Base-by-base conservation (phyloP, 2,113 vertebrate genomes). In the Parus major region DNA sequence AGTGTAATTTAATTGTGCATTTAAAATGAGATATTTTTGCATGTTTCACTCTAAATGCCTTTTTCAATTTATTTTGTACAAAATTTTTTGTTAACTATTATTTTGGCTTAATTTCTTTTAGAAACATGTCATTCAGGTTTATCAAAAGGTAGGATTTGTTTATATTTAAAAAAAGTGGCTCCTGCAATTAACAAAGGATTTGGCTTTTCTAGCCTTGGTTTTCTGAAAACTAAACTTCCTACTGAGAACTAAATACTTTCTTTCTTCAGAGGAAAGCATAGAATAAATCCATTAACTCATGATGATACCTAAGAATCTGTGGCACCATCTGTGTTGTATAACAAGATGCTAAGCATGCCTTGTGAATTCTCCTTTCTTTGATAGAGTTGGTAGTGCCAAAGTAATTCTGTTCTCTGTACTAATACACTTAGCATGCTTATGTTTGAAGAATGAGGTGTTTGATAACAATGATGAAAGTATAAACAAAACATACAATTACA, bases 111-210 rank as follows among this genome's bases (percentile, higher is more conserved):
- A 98, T 99, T 98, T 99, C 98, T 99, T 98, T 97, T 99, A 99
- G 99, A 99, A 99, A 99, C 99, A 99, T 99, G 99, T 99, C 99
- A 99, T 99, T 99, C 99, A 99, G 99, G 98, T 99, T 99, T 99
- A 98, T 99, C 98, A 99, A 99, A 99, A 99, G 99, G 99, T 99
- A 99, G 99, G 99, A 99, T 97, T 98, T 98, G 83, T 97, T 96
- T 97, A 81, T 97, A 88, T 97, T 96, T 97, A 71, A 94, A 96
- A 96, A 97, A 98, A 98, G 98, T 97, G 98, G 97, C 98, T 98
- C 98, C 96, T 96, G 97, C 98, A 97, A 98, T 98, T 98, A 98
- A 98, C 98, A 97, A 88, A 92, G 96, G 93, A 98, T 98, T 97
- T 98, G 97, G 98, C 98, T 98, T 98, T 90, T 93, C 96, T 97